Percentiles rank a stretch among this genome's conserved stretches.
Evolutionary conservation across 2,113 vertebrate genomes (phyloP).

Genomic region (Corythornis cristatus): DNA sequence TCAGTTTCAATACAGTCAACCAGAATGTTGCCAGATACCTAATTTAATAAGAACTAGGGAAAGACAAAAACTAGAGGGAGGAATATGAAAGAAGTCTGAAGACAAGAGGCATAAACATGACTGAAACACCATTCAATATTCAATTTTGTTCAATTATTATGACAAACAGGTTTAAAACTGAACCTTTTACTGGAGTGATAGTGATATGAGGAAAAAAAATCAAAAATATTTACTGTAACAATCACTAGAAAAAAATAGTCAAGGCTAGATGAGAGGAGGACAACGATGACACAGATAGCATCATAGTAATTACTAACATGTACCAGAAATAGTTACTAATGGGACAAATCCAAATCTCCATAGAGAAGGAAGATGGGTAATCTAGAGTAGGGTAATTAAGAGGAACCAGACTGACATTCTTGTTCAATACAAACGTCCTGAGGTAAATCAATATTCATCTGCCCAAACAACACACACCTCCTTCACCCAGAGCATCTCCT

Average conservation of each 20-base stretch:
- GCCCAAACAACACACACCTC: background rate
- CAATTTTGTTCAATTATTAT: background rate
- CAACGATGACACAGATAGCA: background rate
- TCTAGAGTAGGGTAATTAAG: background rate
- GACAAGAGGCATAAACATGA: background rate
- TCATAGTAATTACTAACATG: background rate
- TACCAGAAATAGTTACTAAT: background rate
- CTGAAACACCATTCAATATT: background rate
- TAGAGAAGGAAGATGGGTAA: background rate
- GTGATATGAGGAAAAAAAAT: background rate
- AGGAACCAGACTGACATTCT: background rate
- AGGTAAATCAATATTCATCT: background rate
- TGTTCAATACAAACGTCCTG: background rate
- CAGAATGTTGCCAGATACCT: background rate
- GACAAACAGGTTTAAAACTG: background rate
- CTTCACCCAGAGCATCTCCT: background rate
- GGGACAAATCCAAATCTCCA: background rate
- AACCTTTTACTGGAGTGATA: background rate
- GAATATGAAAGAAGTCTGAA: background rate
- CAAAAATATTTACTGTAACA: background rate
- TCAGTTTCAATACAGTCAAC: background rate
- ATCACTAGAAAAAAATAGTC: background rate
- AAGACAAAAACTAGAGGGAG: background rate
- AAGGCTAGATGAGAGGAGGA: background rate
- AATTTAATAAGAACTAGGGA: slow-evolving; percentile 7